Base-by-base conservation (phyloP, 64 coral and sea anemone species). In the Porites australiensis region DNA sequence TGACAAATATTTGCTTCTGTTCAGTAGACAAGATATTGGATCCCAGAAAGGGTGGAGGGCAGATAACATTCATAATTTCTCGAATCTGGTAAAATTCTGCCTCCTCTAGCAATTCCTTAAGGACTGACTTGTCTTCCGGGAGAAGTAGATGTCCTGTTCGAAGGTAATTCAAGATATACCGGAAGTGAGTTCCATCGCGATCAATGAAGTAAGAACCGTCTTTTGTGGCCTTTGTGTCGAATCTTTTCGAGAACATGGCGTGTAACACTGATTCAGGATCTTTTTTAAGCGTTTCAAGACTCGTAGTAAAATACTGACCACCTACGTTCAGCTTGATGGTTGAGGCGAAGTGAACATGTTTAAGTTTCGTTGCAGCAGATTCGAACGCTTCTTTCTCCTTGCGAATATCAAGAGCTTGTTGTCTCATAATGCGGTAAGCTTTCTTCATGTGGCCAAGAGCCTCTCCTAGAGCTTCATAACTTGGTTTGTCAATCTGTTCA, bases 351-450 rank as follows among this genome's bases (percentile, higher is more conserved):
- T 75, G 50, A 16, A 91, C 89, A 59, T 72, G 77, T 59, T 92
- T 54, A 2, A 92, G 55, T 55, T 92, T 92, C 70, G 83, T 92
- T 51, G 90, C 67, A 3, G 85, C 79, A 44, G 90, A 84, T 46
- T 83, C 79, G n/a, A 92, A 92, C 13, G 90, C 79, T 75, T 75
- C 90, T 15, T 92, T 92, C 23, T 92, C 90, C 83, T 65, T 67
- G 3, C 69, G 54, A 23, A 92, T 37, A 20, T 70, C 27, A 4
- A 51, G 19, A 49, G 81, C 27, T 66, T 92, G 16, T 9, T 65
- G 67, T 47, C 86, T 70, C 57, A 92, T 52, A 44, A 92, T 76
- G 1, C 13, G 54, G 10, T 85, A 70, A 44, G 68, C 80, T 74
- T 92, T 64, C 13, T 88, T 47, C 1, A 88, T 75, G 15, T 63